Evolutionary conservation across 1,140 invertebrate species (phyloP), one percentile per base, ranked within the genome.

Genomic region (Augochlora pura): DNA sequence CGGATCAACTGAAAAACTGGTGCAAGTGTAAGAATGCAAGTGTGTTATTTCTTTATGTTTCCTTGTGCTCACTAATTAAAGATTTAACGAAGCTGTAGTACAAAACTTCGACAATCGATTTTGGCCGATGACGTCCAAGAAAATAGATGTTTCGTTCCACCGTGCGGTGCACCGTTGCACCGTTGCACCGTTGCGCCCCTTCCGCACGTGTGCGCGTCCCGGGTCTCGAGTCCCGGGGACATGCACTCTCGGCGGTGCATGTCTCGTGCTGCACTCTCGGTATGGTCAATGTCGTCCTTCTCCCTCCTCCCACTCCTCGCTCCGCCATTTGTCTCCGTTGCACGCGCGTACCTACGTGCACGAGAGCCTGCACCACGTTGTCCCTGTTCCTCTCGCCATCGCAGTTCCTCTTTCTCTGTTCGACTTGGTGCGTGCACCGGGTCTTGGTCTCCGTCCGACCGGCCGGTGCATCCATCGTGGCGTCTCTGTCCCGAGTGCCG

Each of bases 201-300:
- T 78, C 46, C 42, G 60, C 70, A 60, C 77, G 77, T 65, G 77
- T 65, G 49, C 77, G 54, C 60, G 77, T 18, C 23, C 32, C 69
- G 23, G 49, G 69, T 32, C 32, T 4, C 32, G 32, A 32, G 32
- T 32, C 32, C 32, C 77, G 23, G 49, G 69, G 46, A 46, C 49
- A 68, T 74, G 77, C 71, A 79, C 70, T 64, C 65, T 60, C 52
- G 54, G 59, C 38, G 23, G 64, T 67, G 65, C 64, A 68, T 38
- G 73, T 67, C 73, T 76, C 73, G 64, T 59, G 73, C 73, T 75
- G 72, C 72, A 39, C 52, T 76, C 75, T 52, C 57, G 60, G 60
- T 78, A 64, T 69, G 76, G 68, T 65, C 59, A 78, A 78, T 78
- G 68, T 70, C 76, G 68, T 64, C 12, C 60, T 71, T 52, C 74